These are phyloP conservation scores for Cantharis nigra DNA, from an alignment of 2,888 invertebrate genomes.

Conservation along the genomic window DNA sequence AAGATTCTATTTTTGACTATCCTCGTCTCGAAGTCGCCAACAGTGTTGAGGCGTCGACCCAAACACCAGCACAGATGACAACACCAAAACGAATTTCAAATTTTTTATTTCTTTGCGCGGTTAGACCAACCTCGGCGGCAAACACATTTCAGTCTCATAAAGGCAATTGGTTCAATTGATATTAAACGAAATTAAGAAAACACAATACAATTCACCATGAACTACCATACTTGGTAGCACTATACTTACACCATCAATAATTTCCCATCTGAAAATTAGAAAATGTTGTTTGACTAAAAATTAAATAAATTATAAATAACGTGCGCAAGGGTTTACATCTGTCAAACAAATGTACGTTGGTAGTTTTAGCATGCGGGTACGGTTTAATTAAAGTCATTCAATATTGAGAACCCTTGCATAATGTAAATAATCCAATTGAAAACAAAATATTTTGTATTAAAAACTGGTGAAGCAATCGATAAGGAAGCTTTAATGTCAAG, in stretches of 20 bases:
- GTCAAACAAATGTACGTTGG: neutral
- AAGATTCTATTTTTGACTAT: constrained; percentile 25
- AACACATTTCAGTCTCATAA: constrained; percentile 10
- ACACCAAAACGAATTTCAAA: constrained; percentile 9
- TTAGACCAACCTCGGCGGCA: constrained; percentile 7
- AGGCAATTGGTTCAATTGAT: constrained; percentile 15
- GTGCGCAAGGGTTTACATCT: neutral
- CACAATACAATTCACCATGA: neutral
- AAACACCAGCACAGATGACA: constrained; percentile 14
- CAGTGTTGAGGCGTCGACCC: constrained; percentile 23
- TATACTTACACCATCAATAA: neutral
- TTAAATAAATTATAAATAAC: neutral
- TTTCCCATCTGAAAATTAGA: neutral
- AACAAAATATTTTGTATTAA: neutral
- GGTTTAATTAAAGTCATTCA: constrained; percentile 20
- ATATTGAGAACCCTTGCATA: neutral
- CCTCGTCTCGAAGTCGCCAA: constrained; percentile 25
- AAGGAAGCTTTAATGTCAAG: neutral
- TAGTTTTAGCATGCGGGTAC: constrained; percentile 19
- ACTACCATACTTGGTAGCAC: neutral
- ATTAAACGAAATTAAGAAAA: neutral
- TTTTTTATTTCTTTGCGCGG: constrained; percentile 20
- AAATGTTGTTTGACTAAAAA: neutral
- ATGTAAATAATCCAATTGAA: neutral
- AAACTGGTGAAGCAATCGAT: neutral